phyloP scores from a whole-genome alignment of 1,140 invertebrate species.

The Zaprionus nigranus region DNA sequence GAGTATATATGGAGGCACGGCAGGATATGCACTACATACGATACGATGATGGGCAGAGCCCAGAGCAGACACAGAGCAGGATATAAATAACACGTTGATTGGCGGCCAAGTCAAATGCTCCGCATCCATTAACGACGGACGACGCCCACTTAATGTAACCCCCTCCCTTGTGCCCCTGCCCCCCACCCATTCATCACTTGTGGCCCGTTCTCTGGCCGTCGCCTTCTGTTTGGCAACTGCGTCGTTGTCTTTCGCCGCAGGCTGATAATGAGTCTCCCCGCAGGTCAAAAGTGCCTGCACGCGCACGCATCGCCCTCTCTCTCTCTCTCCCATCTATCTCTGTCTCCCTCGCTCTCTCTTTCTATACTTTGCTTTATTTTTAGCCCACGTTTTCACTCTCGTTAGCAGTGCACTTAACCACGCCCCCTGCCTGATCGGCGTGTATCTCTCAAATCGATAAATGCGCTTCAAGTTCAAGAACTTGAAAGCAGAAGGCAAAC shows the following conservation, averaged over 20 bases:
- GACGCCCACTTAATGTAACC: slow-evolving; percentile 68
- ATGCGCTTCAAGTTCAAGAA: slow-evolving; percentile 9
- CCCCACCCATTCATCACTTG: too few relatives aligned
- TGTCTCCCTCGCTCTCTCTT: neutral
- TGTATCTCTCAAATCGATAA: slow-evolving; percentile 6
- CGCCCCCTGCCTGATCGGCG: neutral
- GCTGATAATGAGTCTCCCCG: slow-evolving; percentile 59
- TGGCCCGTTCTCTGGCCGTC: too few relatives aligned
- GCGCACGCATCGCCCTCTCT: slow-evolving; percentile 29
- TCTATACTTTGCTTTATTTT: slow-evolving; percentile 25
- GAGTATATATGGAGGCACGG: slow-evolving; percentile 16
- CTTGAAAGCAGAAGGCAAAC: slow-evolving; percentile 5
- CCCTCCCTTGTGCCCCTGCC: neutral
- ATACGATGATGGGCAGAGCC: slow-evolving; percentile 12
- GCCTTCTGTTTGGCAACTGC: neutral
- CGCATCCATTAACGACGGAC: slow-evolving; percentile 51
- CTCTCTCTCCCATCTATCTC: neutral
- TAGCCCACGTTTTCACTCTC: slow-evolving; percentile 2
- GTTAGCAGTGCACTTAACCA: slow-evolving; percentile 3
- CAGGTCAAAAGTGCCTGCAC: slow-evolving; percentile 63
- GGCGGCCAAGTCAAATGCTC: neutral
- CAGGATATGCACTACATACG: neutral
- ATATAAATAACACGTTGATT: slow-evolving; percentile 36
- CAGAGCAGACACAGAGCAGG: neutral
- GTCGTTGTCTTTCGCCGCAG: slow-evolving; percentile 61